These are phyloP conservation scores for Hypothenemus hampei DNA, from an alignment of 1,140 invertebrate species.

Conservation along the genomic window DNA sequence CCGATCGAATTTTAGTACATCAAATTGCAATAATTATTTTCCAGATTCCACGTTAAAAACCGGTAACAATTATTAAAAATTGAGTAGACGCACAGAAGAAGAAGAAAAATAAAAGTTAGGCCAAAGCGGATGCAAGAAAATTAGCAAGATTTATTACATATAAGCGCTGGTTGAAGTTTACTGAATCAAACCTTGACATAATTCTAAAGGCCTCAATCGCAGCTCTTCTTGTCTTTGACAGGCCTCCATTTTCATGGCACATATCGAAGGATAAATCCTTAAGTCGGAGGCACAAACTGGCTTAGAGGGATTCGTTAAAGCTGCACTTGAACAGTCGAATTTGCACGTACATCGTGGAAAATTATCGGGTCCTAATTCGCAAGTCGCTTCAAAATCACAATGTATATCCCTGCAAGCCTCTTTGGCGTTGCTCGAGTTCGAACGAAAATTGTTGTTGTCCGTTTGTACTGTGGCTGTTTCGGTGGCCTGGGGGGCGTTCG, in stretches of 20 bases:
- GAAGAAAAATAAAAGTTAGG: constrained; percentile 16
- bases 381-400: constrained; percentile 79
- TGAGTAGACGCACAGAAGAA: neutral
- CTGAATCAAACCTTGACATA: constrained; percentile 68
- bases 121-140: constrained; percentile 17
- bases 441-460: constrained; percentile 31
- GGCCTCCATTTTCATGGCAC: constrained; percentile 80
- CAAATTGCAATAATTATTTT: neutral
- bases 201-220: constrained; percentile 67
- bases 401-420: constrained; percentile 72
- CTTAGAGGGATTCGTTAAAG: constrained; percentile 49
- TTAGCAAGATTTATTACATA: constrained; percentile 32
- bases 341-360: constrained; percentile 73
- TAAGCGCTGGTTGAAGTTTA: constrained; percentile 26
- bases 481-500: constrained; percentile 14
- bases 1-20: constrained; percentile 3
- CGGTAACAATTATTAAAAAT: too few relatives aligned
- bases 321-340: constrained; percentile 64
- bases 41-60: too few relatives aligned
- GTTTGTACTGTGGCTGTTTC: constrained; percentile 19
- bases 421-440: constrained; percentile 46
- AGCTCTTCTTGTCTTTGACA: constrained; percentile 80
- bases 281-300: constrained; percentile 82
- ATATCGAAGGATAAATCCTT: constrained; percentile 73
- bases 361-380: constrained; percentile 68